Evolutionary conservation across 2,797 vertebrate species (phyloP).

Genomic region (Ispidina lecontei): DNA sequence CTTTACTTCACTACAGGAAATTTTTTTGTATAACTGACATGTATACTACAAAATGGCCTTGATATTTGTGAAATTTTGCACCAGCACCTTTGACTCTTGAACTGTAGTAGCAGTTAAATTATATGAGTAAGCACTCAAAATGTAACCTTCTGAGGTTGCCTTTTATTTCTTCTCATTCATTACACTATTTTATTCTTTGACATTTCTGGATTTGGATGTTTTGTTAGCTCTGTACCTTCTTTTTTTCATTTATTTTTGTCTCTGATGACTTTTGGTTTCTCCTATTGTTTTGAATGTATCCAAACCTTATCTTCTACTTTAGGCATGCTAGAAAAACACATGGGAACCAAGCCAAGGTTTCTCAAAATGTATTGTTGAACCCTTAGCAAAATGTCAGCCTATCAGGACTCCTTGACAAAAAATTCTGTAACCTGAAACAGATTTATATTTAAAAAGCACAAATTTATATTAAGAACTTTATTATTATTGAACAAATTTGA

Average conservation of each 20-base stretch:
- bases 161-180: neutral
- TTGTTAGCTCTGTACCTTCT: neutral
- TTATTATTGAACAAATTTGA: neutral
- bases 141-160: neutral
- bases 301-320: neutral
- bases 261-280: neutral
- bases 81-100: neutral
- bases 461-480: neutral
- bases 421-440: neutral
- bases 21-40: neutral
- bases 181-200: neutral
- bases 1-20: neutral
- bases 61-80: neutral
- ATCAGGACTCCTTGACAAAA: neutral
- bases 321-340: neutral
- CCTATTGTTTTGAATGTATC: neutral
- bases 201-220: neutral
- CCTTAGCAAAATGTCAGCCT: neutral
- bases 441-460: neutral
- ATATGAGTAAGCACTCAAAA: neutral
- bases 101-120: neutral
- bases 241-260: neutral
- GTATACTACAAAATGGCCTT: neutral
- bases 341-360: accelerated
- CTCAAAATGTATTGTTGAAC: neutral